A percentile compares a stretch with the other conserved stretches of the same genome.
Evolutionary conservation across 2,113 vertebrate species (phyloP).

Genomic region (Sebastes fasciatus): DNA sequence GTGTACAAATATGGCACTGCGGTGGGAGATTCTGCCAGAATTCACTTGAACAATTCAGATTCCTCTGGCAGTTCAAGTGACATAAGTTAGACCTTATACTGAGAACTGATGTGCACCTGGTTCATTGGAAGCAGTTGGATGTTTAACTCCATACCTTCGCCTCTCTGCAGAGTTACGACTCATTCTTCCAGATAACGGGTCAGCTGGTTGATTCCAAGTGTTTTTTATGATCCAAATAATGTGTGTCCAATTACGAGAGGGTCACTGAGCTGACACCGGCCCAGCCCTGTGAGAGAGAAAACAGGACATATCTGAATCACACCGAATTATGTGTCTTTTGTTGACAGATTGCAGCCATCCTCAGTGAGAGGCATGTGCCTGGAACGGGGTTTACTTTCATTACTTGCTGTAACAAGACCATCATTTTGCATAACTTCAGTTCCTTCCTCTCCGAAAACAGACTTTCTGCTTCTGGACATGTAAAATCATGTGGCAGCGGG

Average conservation of each 20-base stretch:
- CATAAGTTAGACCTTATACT: neutral
- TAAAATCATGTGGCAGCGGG: conserved; percentile 78
- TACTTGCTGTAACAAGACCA: conserved; percentile 72
- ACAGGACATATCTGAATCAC: conserved; percentile 27
- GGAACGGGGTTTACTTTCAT: conserved; percentile 60
- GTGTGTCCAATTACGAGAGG: conserved; percentile 48
- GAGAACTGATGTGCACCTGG: conserved; percentile 25
- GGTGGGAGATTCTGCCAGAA: conserved; percentile 6
- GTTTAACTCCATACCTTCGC: neutral
- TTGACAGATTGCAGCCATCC: conserved; percentile 48
- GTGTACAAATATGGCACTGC: conserved; percentile 22
- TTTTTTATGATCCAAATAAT: conserved; percentile 38
- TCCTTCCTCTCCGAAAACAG: conserved; percentile 58
- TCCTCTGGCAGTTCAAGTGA: conserved; percentile 26
- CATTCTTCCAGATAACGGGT: conserved; percentile 8
- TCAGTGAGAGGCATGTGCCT: conserved; percentile 38
- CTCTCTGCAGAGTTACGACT: neutral
- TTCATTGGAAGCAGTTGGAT: neutral
- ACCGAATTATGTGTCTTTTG: conserved; percentile 41
- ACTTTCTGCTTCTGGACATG: conserved; percentile 70
- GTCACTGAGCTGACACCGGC: conserved; percentile 31
- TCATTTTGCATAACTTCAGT: conserved; percentile 64
- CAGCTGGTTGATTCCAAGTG: conserved; percentile 18
- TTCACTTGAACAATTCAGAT: conserved; percentile 34
- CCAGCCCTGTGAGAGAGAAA: conserved; percentile 5